Evolutionary conservation across 2,113 vertebrate genomes (phyloP).

Genomic region (Ammodramus savannarum): DNA sequence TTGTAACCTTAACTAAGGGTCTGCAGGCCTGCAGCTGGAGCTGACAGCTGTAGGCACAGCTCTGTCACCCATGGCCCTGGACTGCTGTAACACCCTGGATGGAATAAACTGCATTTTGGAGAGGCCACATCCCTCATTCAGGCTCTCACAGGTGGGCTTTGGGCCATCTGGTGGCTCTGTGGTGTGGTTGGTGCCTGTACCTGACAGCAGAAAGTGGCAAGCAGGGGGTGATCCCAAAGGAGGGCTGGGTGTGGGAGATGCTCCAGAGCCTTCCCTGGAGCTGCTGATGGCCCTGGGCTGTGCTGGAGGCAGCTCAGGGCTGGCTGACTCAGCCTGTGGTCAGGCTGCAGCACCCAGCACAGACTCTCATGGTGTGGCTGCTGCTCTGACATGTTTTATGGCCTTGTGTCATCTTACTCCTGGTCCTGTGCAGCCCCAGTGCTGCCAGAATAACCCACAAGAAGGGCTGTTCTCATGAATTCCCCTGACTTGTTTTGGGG

Average conservation of each 20-base stretch:
- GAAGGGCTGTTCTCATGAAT: conserved; percentile 18
- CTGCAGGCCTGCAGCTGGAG: too few relatives aligned
- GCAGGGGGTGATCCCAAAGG: background rate
- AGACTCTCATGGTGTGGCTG: background rate
- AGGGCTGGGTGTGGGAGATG: background rate
- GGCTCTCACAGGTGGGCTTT: background rate
- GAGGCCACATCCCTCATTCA: too few relatives aligned
- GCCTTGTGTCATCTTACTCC: background rate
- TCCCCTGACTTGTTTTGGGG: background rate
- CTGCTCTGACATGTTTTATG: conserved; percentile 40
- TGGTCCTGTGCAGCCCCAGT: background rate
- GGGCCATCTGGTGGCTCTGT: background rate
- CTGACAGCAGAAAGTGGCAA: background rate
- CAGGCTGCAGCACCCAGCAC: background rate
- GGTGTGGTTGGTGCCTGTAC: background rate
- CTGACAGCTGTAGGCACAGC: too few relatives aligned
- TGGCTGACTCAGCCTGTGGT: conserved; percentile 45
- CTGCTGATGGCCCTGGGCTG: background rate
- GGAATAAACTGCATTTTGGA: too few relatives aligned
- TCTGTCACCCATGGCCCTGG: too few relatives aligned
- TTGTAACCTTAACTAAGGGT: too few relatives aligned
- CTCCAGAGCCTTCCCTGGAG: background rate
- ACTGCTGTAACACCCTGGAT: too few relatives aligned
- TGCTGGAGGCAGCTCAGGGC: background rate
- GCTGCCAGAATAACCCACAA: conserved; percentile 45